These are phyloP conservation scores for Glossophaga mutica DNA, from an alignment of 2,797 vertebrate genomes.

Conservation along the genomic window DNA sequence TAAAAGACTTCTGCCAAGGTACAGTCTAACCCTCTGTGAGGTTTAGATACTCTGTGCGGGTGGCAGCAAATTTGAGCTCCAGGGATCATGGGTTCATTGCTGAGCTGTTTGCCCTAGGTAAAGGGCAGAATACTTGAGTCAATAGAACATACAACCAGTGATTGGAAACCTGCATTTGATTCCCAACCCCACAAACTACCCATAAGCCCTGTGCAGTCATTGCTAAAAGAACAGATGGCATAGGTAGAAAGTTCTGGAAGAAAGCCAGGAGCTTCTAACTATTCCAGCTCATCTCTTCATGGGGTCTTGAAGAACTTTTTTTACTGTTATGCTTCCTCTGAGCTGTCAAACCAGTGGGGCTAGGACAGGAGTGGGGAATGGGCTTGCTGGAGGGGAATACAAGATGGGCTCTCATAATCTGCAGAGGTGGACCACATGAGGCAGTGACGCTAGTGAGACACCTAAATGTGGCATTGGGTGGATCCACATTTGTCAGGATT, in stretches of 20 bases:
- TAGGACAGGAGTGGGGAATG: neutral
- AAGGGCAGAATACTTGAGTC: neutral
- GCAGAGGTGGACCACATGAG: neutral
- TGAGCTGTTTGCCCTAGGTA: neutral
- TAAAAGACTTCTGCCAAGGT: neutral
- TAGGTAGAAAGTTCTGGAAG: neutral
- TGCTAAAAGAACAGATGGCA: neutral
- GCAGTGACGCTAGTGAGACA: neutral
- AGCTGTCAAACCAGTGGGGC: neutral
- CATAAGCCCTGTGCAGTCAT: neutral
- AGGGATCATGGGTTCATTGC: neutral
- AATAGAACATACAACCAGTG: neutral
- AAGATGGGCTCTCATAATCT: neutral
- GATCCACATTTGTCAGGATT: neutral
- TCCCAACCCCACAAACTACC: neutral
- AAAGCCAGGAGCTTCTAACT: neutral
- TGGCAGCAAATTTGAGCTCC: neutral
- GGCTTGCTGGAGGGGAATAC: neutral
- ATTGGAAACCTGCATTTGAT: neutral
- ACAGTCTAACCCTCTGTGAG: neutral
- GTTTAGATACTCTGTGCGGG: neutral
- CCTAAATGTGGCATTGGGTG: rapidly evolving
- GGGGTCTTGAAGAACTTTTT: neutral
- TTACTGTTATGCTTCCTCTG: neutral
- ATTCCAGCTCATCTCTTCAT: neutral